Evolutionary conservation across 1,140 invertebrate genomes (phyloP).

Genomic region (Nasonia longicornis): DNA sequence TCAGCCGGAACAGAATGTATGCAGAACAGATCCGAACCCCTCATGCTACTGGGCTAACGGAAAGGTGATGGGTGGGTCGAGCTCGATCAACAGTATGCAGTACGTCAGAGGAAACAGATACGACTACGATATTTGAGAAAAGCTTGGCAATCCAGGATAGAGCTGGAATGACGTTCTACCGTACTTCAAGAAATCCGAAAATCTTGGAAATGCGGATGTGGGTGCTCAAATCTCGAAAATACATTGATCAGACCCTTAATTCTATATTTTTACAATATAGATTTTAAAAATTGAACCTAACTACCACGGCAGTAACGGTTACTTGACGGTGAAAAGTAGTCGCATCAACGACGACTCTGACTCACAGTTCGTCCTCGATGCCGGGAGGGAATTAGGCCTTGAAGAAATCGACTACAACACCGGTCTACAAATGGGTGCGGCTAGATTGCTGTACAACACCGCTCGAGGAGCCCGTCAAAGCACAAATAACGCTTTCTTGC

Average conservation of each 20-base stretch:
- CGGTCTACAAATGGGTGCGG: background rate
- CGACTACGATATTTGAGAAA: constrained; percentile 69
- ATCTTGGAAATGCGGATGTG: background rate
- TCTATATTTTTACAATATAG: too few relatives aligned
- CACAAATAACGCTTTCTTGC: background rate
- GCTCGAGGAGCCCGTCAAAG: background rate
- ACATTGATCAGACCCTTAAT: too few relatives aligned
- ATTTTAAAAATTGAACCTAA: background rate
- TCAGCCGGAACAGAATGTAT: background rate
- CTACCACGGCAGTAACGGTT: background rate
- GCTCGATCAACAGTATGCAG: constrained; percentile 73
- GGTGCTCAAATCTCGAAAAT: too few relatives aligned
- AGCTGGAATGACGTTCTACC: constrained; percentile 71
- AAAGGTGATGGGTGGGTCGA: constrained; percentile 72
- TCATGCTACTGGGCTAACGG: background rate
- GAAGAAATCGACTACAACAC: background rate
- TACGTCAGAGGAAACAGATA: constrained; percentile 73
- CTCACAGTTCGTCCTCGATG: background rate
- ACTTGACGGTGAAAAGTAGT: background rate
- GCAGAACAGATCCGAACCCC: background rate
- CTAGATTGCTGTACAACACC: background rate
- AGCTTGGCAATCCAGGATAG: constrained; percentile 70
- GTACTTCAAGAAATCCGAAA: constrained; percentile 70
- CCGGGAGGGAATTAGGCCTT: constrained; percentile 7
- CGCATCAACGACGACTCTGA: background rate